These are phyloP conservation scores for Budorcas taxicolor DNA, from an alignment of 2,113 vertebrate species.

Conservation along the genomic window DNA sequence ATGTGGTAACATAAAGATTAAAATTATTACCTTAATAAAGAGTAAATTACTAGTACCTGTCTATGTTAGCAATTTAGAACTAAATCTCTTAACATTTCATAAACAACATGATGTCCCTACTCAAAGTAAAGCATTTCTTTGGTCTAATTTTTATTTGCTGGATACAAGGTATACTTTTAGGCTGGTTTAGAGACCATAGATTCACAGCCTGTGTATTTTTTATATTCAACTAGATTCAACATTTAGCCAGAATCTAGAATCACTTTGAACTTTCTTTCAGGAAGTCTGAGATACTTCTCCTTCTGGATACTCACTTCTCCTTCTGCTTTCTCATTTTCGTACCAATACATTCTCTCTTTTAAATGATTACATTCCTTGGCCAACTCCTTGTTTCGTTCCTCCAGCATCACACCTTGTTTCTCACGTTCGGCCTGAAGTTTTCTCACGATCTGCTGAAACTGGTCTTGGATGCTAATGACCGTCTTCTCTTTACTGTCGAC, in stretches of 20 bases:
- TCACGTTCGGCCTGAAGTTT: conserved; percentile 87
- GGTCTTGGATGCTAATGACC: conserved; percentile 87
- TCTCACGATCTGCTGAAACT: conserved; percentile 87
- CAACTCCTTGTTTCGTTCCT: conserved; percentile 91
- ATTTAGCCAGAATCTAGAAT: neutral
- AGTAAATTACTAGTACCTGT: neutral
- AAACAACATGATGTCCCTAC: neutral
- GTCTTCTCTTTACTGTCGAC: conserved; percentile 86
- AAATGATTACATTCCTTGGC: conserved; percentile 82
- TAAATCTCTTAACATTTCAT: neutral
- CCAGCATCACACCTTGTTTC: conserved; percentile 84
- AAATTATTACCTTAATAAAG: neutral
- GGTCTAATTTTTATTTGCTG: neutral
- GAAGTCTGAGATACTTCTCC: neutral
- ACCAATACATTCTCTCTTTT: conserved; percentile 85
- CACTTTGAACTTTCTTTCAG: neutral
- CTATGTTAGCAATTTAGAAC: neutral
- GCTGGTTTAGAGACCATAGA: neutral
- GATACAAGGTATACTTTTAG: neutral
- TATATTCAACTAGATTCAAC: neutral
- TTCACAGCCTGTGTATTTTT: neutral
- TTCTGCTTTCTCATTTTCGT: conserved; percentile 89
- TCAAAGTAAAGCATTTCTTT: neutral
- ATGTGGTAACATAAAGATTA: neutral
- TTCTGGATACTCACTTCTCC: conserved; percentile 84